phyloP scores from a whole-genome alignment of 2,113 vertebrate species.

The Gambusia affinis region DNA sequence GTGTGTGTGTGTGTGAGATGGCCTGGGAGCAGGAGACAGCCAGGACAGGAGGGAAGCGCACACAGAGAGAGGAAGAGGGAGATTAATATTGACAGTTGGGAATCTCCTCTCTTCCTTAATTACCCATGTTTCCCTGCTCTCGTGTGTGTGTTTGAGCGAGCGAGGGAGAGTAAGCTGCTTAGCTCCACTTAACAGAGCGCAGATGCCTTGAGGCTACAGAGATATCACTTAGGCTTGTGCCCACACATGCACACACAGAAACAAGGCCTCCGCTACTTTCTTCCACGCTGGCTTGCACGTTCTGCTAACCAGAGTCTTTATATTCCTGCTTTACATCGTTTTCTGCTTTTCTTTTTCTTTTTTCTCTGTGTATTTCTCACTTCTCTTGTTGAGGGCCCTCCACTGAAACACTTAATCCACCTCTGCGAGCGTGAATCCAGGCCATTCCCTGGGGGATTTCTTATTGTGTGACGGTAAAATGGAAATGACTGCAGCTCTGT shows the following conservation, averaged over 20 bases:
- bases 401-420: conserved; percentile 65
- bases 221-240: conserved; percentile 68
- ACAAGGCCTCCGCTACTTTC: conserved; percentile 29
- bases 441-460: conserved; percentile 60
- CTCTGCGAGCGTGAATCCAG: conserved; percentile 32
- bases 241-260: conserved; percentile 26
- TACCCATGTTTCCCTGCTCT: conserved; percentile 73
- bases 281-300: conserved; percentile 26
- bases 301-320: conserved; percentile 33
- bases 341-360: neutral
- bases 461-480: conserved; percentile 69
- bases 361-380: conserved; percentile 19
- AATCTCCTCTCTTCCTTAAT: conserved; percentile 77
- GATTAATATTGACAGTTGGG: conserved; percentile 76
- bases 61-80: conserved; percentile 39
- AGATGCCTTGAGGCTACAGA: conserved; percentile 74
- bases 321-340: conserved; percentile 23
- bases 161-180: conserved; percentile 74
- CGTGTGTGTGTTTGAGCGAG: conserved; percentile 64
- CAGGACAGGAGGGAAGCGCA: conserved; percentile 29
- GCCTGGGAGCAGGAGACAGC: conserved; percentile 18
- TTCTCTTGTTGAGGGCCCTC: conserved; percentile 47
- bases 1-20: conserved; percentile 16
- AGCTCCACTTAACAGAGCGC: conserved; percentile 73
- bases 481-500: conserved; percentile 66